phyloP scores from a whole-genome alignment of 2,113 vertebrate species.

The Pygoscelis adeliae region DNA sequence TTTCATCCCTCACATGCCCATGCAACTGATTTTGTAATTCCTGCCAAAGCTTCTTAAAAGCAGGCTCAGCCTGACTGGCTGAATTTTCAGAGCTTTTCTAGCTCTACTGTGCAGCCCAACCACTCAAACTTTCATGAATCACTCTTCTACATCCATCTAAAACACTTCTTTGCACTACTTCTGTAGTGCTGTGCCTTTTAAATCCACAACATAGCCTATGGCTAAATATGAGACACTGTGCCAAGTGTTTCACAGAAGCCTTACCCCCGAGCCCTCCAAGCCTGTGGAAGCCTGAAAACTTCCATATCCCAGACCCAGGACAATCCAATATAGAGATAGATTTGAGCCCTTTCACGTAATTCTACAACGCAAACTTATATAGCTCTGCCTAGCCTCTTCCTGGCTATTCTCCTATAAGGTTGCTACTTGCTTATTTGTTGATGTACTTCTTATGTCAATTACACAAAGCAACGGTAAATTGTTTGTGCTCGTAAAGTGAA shows the following conservation, averaged over 20 bases:
- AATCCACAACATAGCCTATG: neutral
- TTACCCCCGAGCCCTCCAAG: neutral
- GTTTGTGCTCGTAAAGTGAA: neutral
- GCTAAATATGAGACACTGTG: neutral
- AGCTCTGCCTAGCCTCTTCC: neutral
- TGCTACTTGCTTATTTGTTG: neutral
- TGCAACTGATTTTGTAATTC: neutral
- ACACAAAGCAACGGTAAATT: neutral
- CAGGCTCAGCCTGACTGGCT: neutral
- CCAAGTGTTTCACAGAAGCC: neutral
- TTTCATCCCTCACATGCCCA: neutral
- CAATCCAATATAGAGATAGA: neutral
- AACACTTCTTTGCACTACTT: neutral
- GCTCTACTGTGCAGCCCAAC: neutral
- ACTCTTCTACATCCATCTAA: neutral
- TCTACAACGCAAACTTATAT: neutral
- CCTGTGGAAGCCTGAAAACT: neutral
- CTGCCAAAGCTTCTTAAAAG: neutral
- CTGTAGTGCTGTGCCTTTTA: neutral
- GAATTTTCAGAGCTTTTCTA: neutral
- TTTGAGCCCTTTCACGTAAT: neutral
- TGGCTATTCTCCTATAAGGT: neutral
- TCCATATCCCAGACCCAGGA: neutral
- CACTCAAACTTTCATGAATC: neutral
- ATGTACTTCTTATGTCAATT: neutral